Conservation (phyloP, 2,888 invertebrate species). For the Camponotus fellah region DNA sequence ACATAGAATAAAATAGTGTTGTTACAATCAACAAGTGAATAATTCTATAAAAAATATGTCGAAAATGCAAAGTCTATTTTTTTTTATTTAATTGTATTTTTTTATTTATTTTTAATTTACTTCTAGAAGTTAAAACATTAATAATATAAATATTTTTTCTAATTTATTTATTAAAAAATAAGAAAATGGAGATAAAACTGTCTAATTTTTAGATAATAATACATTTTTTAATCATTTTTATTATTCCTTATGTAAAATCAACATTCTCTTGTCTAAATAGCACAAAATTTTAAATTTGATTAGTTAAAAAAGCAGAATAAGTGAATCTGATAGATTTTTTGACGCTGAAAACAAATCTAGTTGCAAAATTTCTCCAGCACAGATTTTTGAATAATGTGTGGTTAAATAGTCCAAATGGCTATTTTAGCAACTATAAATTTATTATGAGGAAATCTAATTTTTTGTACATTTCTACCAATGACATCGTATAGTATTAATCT, state of each 20-base stretch:
- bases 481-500: too few relatives aligned
- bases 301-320: too few relatives aligned
- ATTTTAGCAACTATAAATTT: too few relatives aligned
- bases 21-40: background rate
- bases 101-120: background rate
- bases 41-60: background rate
- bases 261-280: background rate
- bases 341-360: too few relatives aligned
- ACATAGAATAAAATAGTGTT: background rate
- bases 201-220: background rate
- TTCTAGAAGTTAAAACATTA: background rate
- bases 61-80: background rate
- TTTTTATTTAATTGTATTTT: background rate
- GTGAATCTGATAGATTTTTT: too few relatives aligned
- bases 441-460: too few relatives aligned
- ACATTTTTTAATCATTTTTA: background rate
- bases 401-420: too few relatives aligned
- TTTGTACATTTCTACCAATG: too few relatives aligned
- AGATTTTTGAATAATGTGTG: too few relatives aligned
- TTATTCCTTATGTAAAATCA: background rate
- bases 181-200: background rate
- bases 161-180: constrained; percentile 4
- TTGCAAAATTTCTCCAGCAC: too few relatives aligned
- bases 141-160: background rate
- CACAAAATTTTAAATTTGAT: too few relatives aligned